Evolutionary conservation across 1,140 invertebrate genomes (phyloP).

Genomic region (Aphelinus certus): DNA sequence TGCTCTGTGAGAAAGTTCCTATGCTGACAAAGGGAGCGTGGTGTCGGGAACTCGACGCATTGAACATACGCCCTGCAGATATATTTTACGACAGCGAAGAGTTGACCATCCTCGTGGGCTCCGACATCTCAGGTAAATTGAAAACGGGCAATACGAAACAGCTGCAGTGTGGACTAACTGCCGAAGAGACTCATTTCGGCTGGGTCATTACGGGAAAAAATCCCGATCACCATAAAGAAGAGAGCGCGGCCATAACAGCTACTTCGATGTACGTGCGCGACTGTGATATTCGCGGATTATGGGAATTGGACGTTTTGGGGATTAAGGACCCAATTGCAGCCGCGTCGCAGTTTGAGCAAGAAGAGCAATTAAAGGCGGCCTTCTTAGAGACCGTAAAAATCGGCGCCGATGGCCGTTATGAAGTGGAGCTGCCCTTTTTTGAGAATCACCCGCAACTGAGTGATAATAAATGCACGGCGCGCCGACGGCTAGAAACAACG

Average conservation of each 20-base stretch:
- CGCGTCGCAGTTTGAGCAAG: constrained; percentile 36
- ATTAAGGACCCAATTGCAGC: constrained; percentile 52
- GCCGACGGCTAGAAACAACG: background rate
- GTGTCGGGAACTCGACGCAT: too few species aligned
- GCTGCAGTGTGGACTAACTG: constrained; percentile 29
- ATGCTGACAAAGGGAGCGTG: too few species aligned
- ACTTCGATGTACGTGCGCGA: constrained; percentile 34
- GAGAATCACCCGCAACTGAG: constrained; percentile 29
- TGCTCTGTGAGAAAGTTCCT: too few species aligned
- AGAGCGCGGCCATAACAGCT: too few species aligned
- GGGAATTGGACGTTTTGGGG: constrained; percentile 55
- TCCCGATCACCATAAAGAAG: background rate
- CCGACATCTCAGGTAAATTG: too few species aligned
- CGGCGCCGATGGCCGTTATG: constrained; percentile 45
- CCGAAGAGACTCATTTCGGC: constrained; percentile 17
- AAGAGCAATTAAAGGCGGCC: constrained; percentile 36
- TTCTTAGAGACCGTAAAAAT: constrained; percentile 47
- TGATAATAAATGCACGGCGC: constrained; percentile 20
- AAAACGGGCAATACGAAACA: constrained; percentile 25
- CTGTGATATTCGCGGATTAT: constrained; percentile 47
- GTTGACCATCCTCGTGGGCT: too few species aligned
- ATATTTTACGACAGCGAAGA: too few species aligned
- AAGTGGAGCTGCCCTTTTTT: constrained; percentile 48
- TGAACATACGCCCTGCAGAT: too few species aligned
- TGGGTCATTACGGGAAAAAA: constrained; percentile 36